Base-by-base conservation (phyloP, 1,140 invertebrate species). In the Drosophila eugracilis region DNA sequence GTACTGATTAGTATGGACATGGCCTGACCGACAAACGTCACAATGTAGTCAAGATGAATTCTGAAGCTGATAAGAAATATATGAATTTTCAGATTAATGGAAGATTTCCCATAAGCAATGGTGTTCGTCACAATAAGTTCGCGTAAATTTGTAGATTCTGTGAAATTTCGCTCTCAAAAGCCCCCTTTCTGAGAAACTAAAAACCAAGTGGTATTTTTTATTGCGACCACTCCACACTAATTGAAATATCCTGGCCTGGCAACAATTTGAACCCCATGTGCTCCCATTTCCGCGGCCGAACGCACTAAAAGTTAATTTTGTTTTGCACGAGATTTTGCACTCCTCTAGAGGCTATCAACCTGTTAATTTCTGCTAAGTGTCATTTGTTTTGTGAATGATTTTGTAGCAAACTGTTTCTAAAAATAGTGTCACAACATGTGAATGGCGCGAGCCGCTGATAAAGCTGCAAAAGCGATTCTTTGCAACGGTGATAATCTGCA, bases 401-500 rank as follows among this genome's bases (percentile, higher is more conserved):
- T 59, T 69, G n/a, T 69, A 28, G 45, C 47, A 73, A 62, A 41
- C 32, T 14, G 1, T 19, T 26, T 37, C 66, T 78, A 74, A 83
- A 83, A 83, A 83, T 78, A 83, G 74, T 76, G 47, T 15, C 34
- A 0, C 37, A 30, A 63, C 78, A 83, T 84, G 63, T 84, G 79
- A 79, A 58, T 84, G 79, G 79, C 79, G 79, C 79, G 79, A 84
- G 79, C 71, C 70, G 30, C 32, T 78, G 79, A 84, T 84, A 84
- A 72, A 52, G 37, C 26, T 17, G 36, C 15, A 1, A 26, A 26
- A 9, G 47, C 21, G 24, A 24, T 41, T 15, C 30, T 65, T 39
- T 65, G 14, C 19, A 30, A 3, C 3, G 14, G 15, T 41, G 67
- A 59, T 54, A 70, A 66, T 62, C 34, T 49, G 41, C n/a, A n/a